Evolutionary conservation across 2,113 vertebrate genomes (phyloP).

Genomic region (Hyperopisus bebe): DNA sequence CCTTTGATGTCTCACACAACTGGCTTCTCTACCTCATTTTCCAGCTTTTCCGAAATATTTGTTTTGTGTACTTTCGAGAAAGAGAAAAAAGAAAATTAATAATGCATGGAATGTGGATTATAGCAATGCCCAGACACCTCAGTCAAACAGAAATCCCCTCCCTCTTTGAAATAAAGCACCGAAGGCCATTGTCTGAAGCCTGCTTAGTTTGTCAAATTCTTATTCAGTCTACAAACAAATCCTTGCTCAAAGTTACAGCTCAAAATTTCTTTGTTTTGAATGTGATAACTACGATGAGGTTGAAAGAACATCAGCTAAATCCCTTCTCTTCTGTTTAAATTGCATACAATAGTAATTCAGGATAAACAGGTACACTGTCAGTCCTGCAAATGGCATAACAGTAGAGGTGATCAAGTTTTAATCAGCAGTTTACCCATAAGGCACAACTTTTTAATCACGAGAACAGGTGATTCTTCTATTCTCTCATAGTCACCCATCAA

Average conservation of each 20-base stretch:
- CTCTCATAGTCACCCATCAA: neutral
- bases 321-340: neutral
- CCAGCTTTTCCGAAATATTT: conserved; percentile 2
- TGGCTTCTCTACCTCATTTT: conserved; percentile 1
- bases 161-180: neutral
- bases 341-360: neutral
- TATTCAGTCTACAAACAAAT: neutral
- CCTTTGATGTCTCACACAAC: conserved; percentile 19
- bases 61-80: conserved; percentile 10
- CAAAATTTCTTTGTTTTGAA: neutral
- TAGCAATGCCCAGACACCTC: neutral
- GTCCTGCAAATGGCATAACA: neutral
- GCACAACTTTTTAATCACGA: neutral
- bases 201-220: neutral
- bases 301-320: neutral
- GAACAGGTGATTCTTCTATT: neutral
- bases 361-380: neutral
- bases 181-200: neutral
- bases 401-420: neutral
- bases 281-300: neutral
- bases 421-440: neutral
- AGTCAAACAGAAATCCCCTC: neutral
- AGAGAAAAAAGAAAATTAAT: conserved; percentile 20
- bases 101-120: conserved; percentile 14
- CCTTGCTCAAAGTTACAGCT: neutral